phyloP scores from a whole-genome alignment of 1,140 invertebrate genomes.

The Drosophila fuyamai region DNA sequence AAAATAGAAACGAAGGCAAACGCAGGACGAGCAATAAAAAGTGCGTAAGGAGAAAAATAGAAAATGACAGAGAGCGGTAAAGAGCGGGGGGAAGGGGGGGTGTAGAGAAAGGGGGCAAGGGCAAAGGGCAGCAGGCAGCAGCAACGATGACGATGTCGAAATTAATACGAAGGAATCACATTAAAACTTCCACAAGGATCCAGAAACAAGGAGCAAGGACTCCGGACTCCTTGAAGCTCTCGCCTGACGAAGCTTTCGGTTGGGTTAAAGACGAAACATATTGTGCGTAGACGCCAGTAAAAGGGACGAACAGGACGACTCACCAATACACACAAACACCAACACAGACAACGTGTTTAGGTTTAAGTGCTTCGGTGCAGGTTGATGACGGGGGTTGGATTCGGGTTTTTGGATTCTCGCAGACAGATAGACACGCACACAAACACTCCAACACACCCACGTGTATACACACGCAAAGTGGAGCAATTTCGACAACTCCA shows the following conservation, averaged over 20 bases:
- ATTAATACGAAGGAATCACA: constrained; percentile 82
- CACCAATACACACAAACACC: constrained; percentile 26
- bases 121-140: constrained; percentile 23
- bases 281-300: constrained; percentile 77
- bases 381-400: constrained; percentile 58
- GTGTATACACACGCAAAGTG: constrained; percentile 55
- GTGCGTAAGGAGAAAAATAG: constrained; percentile 75
- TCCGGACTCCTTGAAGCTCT: constrained; percentile 44
- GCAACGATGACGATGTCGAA: constrained; percentile 79
- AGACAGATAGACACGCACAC: constrained; percentile 45
- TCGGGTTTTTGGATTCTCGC: constrained; percentile 53
- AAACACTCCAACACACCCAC: constrained; percentile 9
- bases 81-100: neutral
- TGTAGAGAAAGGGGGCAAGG: neutral
- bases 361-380: constrained; percentile 79
- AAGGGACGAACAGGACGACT: constrained; percentile 61
- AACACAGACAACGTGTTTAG: constrained; percentile 75
- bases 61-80: constrained; percentile 44
- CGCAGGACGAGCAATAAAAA: constrained; percentile 70
- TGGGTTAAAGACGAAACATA: constrained; percentile 83
- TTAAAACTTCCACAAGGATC: constrained; percentile 73
- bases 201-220: constrained; percentile 23
- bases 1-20: constrained; percentile 55
- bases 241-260: constrained; percentile 59
- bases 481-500: constrained; percentile 74